phyloP scores from a whole-genome alignment of 2,888 invertebrate species.

The Dicranocentrus wangi region DNA sequence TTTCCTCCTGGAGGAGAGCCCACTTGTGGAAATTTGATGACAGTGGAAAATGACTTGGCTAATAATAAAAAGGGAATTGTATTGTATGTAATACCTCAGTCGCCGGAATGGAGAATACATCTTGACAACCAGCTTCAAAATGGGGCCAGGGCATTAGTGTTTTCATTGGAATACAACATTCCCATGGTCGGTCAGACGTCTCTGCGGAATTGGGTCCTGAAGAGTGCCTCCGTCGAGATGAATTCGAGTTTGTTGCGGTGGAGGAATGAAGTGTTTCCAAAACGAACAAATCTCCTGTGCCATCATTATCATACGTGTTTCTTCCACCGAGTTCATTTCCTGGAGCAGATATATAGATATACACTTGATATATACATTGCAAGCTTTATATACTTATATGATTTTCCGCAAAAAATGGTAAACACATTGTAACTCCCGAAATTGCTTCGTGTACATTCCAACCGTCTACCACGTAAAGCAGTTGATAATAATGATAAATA shows the following conservation, averaged over 20 bases:
- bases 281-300: conserved; percentile 37
- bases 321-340: conserved; percentile 29
- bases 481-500: too few relatives aligned
- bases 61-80: too few relatives aligned
- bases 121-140: conserved; percentile 74
- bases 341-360: neutral
- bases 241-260: neutral
- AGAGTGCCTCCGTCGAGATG: conserved; percentile 60
- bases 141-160: conserved; percentile 74
- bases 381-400: too few relatives aligned
- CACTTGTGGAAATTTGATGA: too few relatives aligned
- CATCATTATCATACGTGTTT: neutral
- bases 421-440: too few relatives aligned
- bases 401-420: too few relatives aligned
- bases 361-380: too few relatives aligned
- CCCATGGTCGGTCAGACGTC: conserved; percentile 72
- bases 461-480: too few relatives aligned
- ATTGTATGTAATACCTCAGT: too few relatives aligned
- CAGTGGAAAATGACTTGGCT: too few relatives aligned
- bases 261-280: conserved; percentile 49
- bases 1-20: too few relatives aligned
- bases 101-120: conserved; percentile 74
- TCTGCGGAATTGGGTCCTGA: conserved; percentile 66
- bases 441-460: too few relatives aligned
- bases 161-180: conserved; percentile 73